Evolutionary conservation across 2,797 vertebrate genomes (phyloP), one percentile per base, ranked within the genome.

Genomic region (Triplophysa yarkandensis): DNA sequence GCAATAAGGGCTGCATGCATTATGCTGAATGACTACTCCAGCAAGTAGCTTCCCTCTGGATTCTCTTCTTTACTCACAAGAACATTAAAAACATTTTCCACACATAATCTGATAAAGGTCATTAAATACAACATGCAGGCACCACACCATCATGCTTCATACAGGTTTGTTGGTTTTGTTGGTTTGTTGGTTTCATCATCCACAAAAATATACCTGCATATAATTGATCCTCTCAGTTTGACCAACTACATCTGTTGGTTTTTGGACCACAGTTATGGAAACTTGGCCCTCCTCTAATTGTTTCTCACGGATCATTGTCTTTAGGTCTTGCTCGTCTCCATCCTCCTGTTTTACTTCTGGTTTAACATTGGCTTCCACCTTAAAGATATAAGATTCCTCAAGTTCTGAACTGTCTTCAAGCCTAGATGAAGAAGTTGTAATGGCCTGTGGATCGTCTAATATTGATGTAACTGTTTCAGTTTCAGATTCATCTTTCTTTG

Each of bases 191-290:
- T 32, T 32, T 4, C 4, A 16, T 39, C 69, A 70, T 66, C 50
- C 64, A 43, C 34, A 39, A 46, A 30, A 25, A 44, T 9, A 80
- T 84, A 92, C 89, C 89, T 87, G 81, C 34, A 71, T n/a, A 3
- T 16, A 68, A 75, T 10, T 61, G 30, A 23, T 1, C 13, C 11
- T 65, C 48, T 83, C 78, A 25, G 23, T 44, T 30, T 19, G 73
- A 25, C 30, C 75, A 25, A 39, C 19, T 74, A 9, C 67, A 17
- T 25, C 60, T 14, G 69, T 34, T 36, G 52, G 39, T 52, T 64
- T 50, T 4, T 55, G 32, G 5, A 65, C 64, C 7, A 23, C 58
- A 13, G 34, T 19, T 43, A 4, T 14, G 63, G 52, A 39, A 0
- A 46, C 32, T 4, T 50, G 14, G 16, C 4, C 19, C 62, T 71